phyloP scores from a whole-genome alignment of 2,888 invertebrate genomes.

The Drosophila tanythrix region DNA sequence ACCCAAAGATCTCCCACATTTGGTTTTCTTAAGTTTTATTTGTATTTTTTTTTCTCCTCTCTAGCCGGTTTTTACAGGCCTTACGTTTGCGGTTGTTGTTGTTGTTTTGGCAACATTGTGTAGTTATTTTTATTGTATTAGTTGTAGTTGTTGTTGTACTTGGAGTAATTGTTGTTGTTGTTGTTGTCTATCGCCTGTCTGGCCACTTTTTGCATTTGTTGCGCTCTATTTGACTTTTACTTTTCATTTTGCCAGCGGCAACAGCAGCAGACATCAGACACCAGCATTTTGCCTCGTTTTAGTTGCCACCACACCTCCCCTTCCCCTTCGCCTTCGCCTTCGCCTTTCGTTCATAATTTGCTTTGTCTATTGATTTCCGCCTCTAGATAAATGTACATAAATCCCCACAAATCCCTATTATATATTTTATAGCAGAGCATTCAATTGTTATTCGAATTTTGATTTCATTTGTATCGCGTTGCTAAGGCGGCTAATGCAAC shows the following conservation, averaged over 20 bases:
- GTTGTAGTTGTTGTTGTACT: background rate
- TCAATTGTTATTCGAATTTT: conserved; percentile 13
- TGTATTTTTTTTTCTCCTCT: background rate
- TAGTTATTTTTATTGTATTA: conserved; percentile 27
- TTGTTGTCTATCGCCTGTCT: conserved; percentile 56
- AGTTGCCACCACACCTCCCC: background rate
- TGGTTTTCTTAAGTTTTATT: conserved; percentile 4
- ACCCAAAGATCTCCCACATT: conserved; percentile 26
- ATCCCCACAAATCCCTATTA: conserved; percentile 30
- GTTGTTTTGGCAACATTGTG: conserved; percentile 30
- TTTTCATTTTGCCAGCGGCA: conserved; percentile 62
- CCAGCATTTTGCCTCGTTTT: conserved; percentile 9
- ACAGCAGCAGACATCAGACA: background rate
- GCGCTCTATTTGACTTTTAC: conserved; percentile 78
- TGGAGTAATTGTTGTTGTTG: conserved; percentile 7
- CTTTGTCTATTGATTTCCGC: conserved; percentile 51
- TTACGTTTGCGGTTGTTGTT: conserved; percentile 22
- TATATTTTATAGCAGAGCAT: conserved; percentile 11
- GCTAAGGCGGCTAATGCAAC: conserved; percentile 8
- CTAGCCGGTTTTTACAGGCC: conserved; percentile 45
- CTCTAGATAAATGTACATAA: conserved; percentile 21
- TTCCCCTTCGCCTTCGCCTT: background rate
- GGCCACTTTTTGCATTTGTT: conserved; percentile 67
- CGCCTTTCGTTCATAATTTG: conserved; percentile 33
- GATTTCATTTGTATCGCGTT: conserved; percentile 16